Evolutionary conservation across 2,888 invertebrate genomes (phyloP), one percentile per base, ranked within the genome.

Genomic region (Altica lythri): DNA sequence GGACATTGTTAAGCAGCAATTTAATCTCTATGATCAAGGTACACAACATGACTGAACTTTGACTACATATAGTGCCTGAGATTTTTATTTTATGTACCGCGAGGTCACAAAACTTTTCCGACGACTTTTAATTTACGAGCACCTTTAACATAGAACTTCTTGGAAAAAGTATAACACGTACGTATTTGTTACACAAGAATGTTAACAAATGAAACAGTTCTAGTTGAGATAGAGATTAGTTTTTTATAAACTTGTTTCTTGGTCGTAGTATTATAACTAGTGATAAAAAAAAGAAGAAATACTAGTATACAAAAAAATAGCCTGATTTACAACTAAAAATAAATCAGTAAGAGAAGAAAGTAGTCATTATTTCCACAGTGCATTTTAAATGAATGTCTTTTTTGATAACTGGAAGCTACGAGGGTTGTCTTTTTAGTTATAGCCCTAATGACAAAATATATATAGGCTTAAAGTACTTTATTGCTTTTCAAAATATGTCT

Each of bases 51-150:
- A 47, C 16, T 59, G 56, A 59, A 58, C 59, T 61, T 53, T 59
- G 53, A 59, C n/a, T n/a, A n/a, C n/a, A n/a, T n/a, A 62, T 53
- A 52, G 55, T 44, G 58, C 58, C 58, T 56, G 58, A 58, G 62
- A 62, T 62, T 56, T 62, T 55, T 55, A n/a, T n/a, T n/a, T n/a
- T n/a, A 47, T 55, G 35, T 37, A 32, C 43, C 42, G 47, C 47
- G 63, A 54, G 63, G 63, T 63, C 61, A 63, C 44, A 51, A 37
- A 56, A 59, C 54, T 62, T 58, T 53, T 59, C 60, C 53, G 57
- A 61, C 61, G 40, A 52, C 34, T 30, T 49, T 53, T 47, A 53
- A 53, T 53, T 53, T 53, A 53, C 35, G 50, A 47, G 37, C 51
- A 43, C 42, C 51, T 47, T 42, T 35, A 13, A 47, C 47, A 51